These are phyloP conservation scores for Pygmarrhopalites habei DNA, from an alignment of 1,140 invertebrate species.

Conservation along the genomic window DNA sequence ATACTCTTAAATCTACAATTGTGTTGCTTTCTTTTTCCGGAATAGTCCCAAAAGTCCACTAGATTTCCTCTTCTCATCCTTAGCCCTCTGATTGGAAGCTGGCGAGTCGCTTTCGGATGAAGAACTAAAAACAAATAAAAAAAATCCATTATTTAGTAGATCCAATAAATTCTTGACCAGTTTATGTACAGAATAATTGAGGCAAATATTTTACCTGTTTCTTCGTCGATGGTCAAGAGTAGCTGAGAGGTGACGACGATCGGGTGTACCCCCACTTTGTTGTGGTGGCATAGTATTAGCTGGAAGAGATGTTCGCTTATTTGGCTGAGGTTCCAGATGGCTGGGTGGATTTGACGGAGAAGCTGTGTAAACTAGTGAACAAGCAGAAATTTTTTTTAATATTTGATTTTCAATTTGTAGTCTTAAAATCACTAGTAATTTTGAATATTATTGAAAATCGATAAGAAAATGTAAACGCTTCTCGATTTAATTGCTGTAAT, in stretches of 20 bases:
- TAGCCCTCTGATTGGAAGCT: conserved; percentile 32
- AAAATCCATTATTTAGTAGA: conserved; percentile 14
- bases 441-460: too few species aligned
- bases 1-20: conserved; percentile 25
- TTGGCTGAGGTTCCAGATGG: not conserved
- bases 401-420: too few species aligned
- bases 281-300: conserved; percentile 37
- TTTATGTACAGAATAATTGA: conserved; percentile 16
- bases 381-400: not conserved
- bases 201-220: conserved; percentile 19
- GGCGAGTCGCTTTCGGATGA: conserved; percentile 42
- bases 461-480: too few species aligned
- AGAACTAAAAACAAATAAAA: too few species aligned
- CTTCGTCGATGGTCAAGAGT: conserved; percentile 17
- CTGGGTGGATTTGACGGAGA: not conserved
- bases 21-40: conserved; percentile 39
- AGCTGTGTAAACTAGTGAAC: conserved; percentile 18
- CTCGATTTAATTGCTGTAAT: too few species aligned
- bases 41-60: conserved; percentile 40
- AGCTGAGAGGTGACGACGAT: conserved; percentile 1
- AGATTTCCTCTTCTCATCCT: conserved; percentile 34
- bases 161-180: not conserved
- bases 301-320: conserved; percentile 36
- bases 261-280: not conserved
- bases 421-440: too few species aligned